Conservation (phyloP, 2,888 invertebrate species). For the Prostheceraeus crozeri region DNA sequence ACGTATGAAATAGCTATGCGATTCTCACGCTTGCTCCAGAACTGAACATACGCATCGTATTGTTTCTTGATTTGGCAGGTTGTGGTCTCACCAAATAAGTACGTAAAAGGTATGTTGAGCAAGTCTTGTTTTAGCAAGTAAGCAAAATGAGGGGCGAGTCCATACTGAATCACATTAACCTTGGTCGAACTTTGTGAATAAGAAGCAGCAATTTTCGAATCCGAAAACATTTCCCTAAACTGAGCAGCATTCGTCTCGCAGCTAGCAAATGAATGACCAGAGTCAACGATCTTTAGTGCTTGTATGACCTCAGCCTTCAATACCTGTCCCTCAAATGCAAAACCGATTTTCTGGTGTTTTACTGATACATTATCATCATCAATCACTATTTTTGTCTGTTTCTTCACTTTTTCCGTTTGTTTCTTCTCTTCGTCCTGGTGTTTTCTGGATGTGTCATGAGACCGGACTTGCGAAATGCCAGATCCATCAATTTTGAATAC, state of each 20-base stretch:
- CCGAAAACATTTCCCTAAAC: slow-evolving; percentile 24
- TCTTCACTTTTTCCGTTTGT: too few species aligned
- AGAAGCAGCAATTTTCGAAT: slow-evolving; percentile 25
- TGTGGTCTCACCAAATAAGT: slow-evolving; percentile 24
- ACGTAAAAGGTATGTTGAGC: slow-evolving; percentile 17
- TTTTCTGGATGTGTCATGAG: too few species aligned
- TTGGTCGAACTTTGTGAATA: slow-evolving; percentile 22
- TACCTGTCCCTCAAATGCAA: too few species aligned
- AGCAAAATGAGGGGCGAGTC: slow-evolving; percentile 2
- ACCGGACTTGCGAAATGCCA: too few species aligned
- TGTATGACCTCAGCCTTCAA: not conserved
- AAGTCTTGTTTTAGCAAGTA: slow-evolving; percentile 11
- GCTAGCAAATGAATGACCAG: slow-evolving; percentile 16
- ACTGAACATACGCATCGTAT: slow-evolving; percentile 26
- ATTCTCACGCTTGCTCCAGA: slow-evolving; percentile 15
- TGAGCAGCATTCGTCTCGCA: slow-evolving; percentile 12
- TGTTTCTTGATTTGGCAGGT: slow-evolving; percentile 10
- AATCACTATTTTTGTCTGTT: too few species aligned
- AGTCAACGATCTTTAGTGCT: slow-evolving; percentile 23
- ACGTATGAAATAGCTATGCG: slow-evolving; percentile 1
- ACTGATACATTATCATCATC: too few species aligned
- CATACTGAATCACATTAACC: slow-evolving; percentile 27
- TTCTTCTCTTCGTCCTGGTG: too few species aligned
- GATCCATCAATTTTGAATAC: too few species aligned
- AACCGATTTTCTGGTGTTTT: too few species aligned